Evolutionary conservation across 2,113 vertebrate species (phyloP), one percentile per base, ranked within the genome.

Genomic region (Polyodon spathula): DNA sequence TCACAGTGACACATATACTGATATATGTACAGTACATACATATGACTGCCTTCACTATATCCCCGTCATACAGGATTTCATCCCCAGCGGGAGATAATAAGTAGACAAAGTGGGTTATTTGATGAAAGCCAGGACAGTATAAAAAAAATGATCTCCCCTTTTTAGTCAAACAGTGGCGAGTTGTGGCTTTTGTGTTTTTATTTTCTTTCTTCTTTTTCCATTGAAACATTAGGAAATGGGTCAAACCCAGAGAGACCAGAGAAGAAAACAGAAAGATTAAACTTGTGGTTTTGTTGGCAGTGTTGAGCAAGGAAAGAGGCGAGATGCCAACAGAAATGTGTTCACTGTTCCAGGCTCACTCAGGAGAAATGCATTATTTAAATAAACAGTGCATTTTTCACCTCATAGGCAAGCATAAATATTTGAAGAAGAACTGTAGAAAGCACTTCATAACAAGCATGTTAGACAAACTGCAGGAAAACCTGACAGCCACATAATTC

Each of bases 301-400:
- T 10, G 60, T 50, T 41, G 6, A 42, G 54, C 50, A 60, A 59
- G 27, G 27, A 14, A 59, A 39, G 40, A 67, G 65, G 74, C 72
- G 64, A 12, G 39, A 27, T 6, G 71, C 81, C 80, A 84, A 76
- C 38, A 73, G 65, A 71, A 76, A 78, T 50, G 9, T 37, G 40
- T 61, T 60, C 63, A 69, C 63, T 16, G 44, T 54, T 7, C 57
- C 41, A 63, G 17, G 62, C 54, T 75, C 77, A 71, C 62, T 72
- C 43, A 54, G 61, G 16, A 55, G 42, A 72, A 70, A 66, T 56
- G 1, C 52, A 66, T 61, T 68, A 68, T 77, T 77, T 71, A 69
- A 77, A 73, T 73, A 83, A 81, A 64, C 68, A 81, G 69, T 68
- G 64, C 68, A 67, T 77, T 57, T 73, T 72, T 70, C 41, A 60